Percentiles rank a stretch among this genome's conserved stretches.
These are phyloP conservation scores for Hydrolagus colliei DNA, from an alignment of 2,797 vertebrate species.

Conservation along the genomic window DNA sequence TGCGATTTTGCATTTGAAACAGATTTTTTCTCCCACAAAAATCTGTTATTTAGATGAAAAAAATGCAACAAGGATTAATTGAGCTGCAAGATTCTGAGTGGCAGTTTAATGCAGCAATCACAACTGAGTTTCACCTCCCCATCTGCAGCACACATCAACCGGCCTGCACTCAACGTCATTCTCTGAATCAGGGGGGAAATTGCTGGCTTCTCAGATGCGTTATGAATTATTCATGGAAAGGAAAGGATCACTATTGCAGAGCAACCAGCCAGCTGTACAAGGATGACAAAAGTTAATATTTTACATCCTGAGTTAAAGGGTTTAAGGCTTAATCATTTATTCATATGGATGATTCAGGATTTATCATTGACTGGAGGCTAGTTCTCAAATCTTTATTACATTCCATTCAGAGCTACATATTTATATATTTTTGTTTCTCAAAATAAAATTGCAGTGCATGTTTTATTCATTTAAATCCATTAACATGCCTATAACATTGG, in stretches of 20 bases:
- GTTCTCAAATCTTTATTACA: conserved; percentile 6
- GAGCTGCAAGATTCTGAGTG: neutral
- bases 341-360: conserved; percentile 11
- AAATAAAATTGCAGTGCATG: neutral
- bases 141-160: conserved; percentile 9
- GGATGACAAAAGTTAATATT: conserved; percentile 20
- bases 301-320: neutral
- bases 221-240: conserved; percentile 35
- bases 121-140: neutral
- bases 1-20: conserved; percentile 10
- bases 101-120: conserved; percentile 29
- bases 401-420: neutral
- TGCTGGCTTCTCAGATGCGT: conserved; percentile 16
- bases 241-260: conserved; percentile 4
- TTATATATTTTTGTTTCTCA: neutral
- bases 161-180: conserved; percentile 25
- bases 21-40: neutral
- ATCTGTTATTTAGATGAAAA: neutral
- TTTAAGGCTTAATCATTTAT: neutral
- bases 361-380: neutral
- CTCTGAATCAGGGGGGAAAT: neutral
- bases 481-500: neutral
- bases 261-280: neutral
- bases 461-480: neutral
- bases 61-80: neutral